Percentiles rank a stretch among this genome's conserved stretches.
These are phyloP conservation scores for Agrilus planipennis DNA, from an alignment of 1,140 invertebrate species.

Conservation along the genomic window DNA sequence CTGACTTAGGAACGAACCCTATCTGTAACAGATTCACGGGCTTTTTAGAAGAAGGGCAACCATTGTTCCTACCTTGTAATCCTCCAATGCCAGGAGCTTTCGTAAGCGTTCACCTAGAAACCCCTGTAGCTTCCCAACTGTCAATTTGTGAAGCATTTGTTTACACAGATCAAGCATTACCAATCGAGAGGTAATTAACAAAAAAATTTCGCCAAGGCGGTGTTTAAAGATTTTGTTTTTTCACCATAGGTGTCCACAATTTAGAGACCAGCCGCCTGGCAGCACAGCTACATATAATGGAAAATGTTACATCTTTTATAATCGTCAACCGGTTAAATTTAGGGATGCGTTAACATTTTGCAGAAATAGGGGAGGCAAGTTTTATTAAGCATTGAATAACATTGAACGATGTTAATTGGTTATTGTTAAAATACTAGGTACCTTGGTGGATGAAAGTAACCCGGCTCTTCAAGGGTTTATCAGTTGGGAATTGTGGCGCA, in stretches of 20 bases:
- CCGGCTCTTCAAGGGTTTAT: constrained; percentile 89
- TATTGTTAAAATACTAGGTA: constrained; percentile 45
- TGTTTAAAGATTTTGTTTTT: too few species aligned
- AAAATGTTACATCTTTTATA: constrained; percentile 94
- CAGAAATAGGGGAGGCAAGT: constrained; percentile 53
- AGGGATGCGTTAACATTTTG: constrained; percentile 72
- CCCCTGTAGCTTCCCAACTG: constrained; percentile 53
- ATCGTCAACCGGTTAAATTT: constrained; percentile 72
- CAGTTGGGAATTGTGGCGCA: constrained; percentile 85
- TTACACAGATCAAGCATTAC: constrained; percentile 87
- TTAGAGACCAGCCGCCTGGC: constrained; percentile 79
- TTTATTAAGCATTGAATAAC: too few species aligned
- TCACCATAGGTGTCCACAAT: constrained; percentile 74
- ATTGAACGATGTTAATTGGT: background rate
- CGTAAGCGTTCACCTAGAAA: constrained; percentile 82
- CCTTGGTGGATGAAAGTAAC: constrained; percentile 84
- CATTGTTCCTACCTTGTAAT: constrained; percentile 84
- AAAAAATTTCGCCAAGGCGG: too few species aligned
- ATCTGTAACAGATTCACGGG: constrained; percentile 85
- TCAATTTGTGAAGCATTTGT: constrained; percentile 94
- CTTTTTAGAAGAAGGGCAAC: constrained; percentile 77
- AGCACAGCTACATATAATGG: constrained; percentile 89
- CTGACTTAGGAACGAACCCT: constrained; percentile 83
- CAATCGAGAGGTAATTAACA: constrained; percentile 79
- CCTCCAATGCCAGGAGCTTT: constrained; percentile 92